Evolutionary conservation across 2,888 invertebrate species (phyloP), one percentile per base, ranked within the genome.

Genomic region (Muscina levida): DNA sequence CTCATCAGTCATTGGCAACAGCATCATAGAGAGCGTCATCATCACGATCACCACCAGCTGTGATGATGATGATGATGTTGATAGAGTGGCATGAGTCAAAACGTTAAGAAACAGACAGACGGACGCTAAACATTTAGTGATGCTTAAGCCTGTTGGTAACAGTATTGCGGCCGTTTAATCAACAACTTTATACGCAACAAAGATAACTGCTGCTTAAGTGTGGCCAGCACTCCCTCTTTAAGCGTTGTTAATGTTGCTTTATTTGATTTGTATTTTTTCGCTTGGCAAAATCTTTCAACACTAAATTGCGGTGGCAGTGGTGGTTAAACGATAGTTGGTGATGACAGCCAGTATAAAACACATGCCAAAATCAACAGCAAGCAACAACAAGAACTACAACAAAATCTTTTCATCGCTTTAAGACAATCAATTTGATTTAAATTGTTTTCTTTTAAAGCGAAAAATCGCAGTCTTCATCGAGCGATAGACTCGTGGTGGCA

Each of bases 371-470:
- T 15, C 39, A 62, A 42, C 19, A 42, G 22, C 2, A 59, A n/a
- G n/a, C n/a, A n/a, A n/a, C n/a, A 57, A 57, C 11, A 26, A n/a
- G 1, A 57, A 57, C 3, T 31, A 31, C 17, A 57, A 57, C 31
- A 57, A 62, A 39, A 62, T 39, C 6, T 19, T 71, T 77, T 68
- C n/a, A n/a, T n/a, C 53, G 53, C 31, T 44, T 39, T 1, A 67
- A 68, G 66, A 56, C 59, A 44, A 77, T 62, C 73, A 77, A 70
- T 74, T 62, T 57, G 73, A 71, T 80, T 80, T 72, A 80, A 80
- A 71, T 71, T 77, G 71, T 80, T 77, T 73, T 65, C 48, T 66
- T 73, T 59, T 51, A 51, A 73, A 37, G 66, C 51, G 22, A 70
- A 72, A 66, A 77, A 71, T 73, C 51, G 6, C 76, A 80, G 76